Percentiles rank a stretch among this genome's conserved stretches.
These are phyloP conservation scores for Thereuonema tuberculata DNA, from an alignment of 1,140 invertebrate genomes.

Conservation along the genomic window DNA sequence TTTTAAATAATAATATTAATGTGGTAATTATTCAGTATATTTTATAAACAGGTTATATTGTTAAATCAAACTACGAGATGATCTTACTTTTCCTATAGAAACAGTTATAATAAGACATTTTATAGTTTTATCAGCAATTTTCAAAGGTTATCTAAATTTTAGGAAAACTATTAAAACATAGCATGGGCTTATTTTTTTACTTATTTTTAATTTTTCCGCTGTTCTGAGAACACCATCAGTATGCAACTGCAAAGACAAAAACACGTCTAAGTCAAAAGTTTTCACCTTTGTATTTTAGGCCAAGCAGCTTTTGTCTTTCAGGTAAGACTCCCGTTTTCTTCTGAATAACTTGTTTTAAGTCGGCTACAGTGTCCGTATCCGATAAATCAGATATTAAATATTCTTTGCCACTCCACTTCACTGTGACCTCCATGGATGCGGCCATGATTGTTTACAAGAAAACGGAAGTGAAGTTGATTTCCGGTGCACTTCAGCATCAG, in stretches of 20 bases:
- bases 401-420: conserved; percentile 88
- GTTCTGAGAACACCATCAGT: too few species aligned
- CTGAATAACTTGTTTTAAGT: conserved; percentile 64
- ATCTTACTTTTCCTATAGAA: conserved; percentile 16
- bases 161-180: too few species aligned
- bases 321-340: conserved; percentile 70
- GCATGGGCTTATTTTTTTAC: too few species aligned
- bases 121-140: too few species aligned
- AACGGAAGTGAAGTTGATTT: neutral
- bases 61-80: neutral
- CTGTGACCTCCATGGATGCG: conserved; percentile 34
- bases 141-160: too few species aligned
- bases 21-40: neutral
- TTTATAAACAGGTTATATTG: conserved; percentile 4
- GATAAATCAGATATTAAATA: conserved; percentile 52
- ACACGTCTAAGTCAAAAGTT: conserved; percentile 18
- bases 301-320: conserved; percentile 81
- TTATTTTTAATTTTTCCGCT: conserved; percentile 14
- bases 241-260: too few species aligned
- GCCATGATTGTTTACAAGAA: neutral
- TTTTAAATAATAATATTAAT: conserved; percentile 3
- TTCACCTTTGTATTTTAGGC: conserved; percentile 78
- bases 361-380: conserved; percentile 48
- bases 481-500: too few species aligned
- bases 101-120: too few species aligned